Evolutionary conservation across 2,113 vertebrate genomes (phyloP).

Genomic region (Prionailurus viverrinus): DNA sequence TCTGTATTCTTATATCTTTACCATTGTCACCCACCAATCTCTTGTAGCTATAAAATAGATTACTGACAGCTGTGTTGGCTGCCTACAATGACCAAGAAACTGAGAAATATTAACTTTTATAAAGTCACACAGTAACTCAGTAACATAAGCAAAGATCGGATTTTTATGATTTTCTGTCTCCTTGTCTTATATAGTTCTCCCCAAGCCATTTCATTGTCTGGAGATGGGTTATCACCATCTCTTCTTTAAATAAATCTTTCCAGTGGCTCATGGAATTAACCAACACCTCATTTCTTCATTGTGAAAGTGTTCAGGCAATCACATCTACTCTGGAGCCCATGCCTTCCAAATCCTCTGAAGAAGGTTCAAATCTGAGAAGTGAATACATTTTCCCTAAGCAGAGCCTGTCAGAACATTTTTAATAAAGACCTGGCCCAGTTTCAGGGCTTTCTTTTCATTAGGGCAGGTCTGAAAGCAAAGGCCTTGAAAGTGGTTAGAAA

Average conservation of each 20-base stretch:
- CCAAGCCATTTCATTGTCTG: constrained; percentile 35
- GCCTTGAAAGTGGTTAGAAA: constrained; percentile 88
- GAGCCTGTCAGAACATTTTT: constrained; percentile 84
- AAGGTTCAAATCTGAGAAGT: constrained; percentile 80
- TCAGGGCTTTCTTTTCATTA: constrained; percentile 88
- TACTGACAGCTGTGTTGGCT: constrained; percentile 27
- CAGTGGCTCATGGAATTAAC: constrained; percentile 82
- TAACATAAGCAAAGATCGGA: constrained; percentile 26
- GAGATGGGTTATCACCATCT: constrained; percentile 49
- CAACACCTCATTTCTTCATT: constrained; percentile 77
- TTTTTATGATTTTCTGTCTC: constrained; percentile 18
- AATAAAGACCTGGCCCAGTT: constrained; percentile 87
- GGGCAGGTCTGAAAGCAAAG: constrained; percentile 88
- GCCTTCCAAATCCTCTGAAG: constrained; percentile 82
- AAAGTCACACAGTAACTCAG: constrained; percentile 9
- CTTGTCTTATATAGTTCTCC: background rate
- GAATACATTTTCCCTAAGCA: constrained; percentile 82
- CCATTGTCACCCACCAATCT: background rate
- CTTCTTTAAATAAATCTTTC: constrained; percentile 82
- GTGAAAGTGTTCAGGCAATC: constrained; percentile 81
- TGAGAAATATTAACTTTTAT: constrained; percentile 44
- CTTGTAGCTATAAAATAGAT: constrained; percentile 21
- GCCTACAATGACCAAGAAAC: background rate
- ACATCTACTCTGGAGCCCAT: constrained; percentile 68
- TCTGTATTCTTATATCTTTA: background rate